Evolutionary conservation across 2,797 vertebrate species (phyloP).

Genomic region (Rhabdomys pumilio): DNA sequence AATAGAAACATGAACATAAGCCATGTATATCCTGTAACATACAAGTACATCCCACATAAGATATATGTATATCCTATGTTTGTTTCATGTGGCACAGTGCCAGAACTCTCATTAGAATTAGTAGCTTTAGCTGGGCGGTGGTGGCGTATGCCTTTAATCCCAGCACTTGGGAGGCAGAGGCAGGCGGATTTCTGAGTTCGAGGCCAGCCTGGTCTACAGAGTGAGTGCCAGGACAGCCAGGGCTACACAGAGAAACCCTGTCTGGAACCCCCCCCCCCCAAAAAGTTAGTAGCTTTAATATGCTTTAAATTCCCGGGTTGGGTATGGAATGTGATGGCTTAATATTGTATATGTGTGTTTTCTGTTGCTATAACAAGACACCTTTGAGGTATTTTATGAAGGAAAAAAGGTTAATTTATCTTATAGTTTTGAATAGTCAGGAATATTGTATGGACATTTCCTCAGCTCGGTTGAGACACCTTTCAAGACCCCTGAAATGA

Average conservation of each 20-base stretch:
- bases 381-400: not conserved
- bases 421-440: not conserved
- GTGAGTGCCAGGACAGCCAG: too few relatives aligned
- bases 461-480: not conserved
- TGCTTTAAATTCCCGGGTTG: constrained; percentile 27
- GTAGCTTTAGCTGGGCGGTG: too few relatives aligned
- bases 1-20: constrained; percentile 39
- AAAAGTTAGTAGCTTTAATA: constrained; percentile 52
- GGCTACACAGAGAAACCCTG: too few relatives aligned
- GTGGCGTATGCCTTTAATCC: too few relatives aligned
- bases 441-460: not conserved
- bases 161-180: too few relatives aligned
- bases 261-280: too few relatives aligned
- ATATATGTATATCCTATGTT: not conserved
- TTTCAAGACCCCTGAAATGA: not conserved
- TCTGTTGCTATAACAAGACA: not conserved
- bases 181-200: too few relatives aligned
- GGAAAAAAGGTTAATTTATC: not conserved
- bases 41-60: not conserved
- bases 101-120: constrained; percentile 23
- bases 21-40: not conserved
- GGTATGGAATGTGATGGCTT: constrained; percentile 43
- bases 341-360: not conserved
- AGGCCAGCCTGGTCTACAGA: too few relatives aligned
- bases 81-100: constrained; percentile 26